phyloP scores from a whole-genome alignment of 2,888 invertebrate species.

The Helicoverpa assulta region DNA sequence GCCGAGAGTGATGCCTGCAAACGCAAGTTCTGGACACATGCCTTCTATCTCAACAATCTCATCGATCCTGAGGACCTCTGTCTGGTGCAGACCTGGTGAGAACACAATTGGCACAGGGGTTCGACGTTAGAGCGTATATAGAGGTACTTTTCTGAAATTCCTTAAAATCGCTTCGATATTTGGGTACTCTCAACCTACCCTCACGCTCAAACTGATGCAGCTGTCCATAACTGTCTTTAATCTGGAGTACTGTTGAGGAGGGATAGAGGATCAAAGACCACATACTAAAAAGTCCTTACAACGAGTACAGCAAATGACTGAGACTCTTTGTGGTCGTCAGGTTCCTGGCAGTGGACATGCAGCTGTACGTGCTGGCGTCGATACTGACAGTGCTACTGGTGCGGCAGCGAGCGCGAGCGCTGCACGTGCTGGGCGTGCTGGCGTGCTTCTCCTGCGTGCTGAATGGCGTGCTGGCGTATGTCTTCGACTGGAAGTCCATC shows the following conservation, averaged over 20 bases:
- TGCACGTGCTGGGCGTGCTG: conserved; percentile 64
- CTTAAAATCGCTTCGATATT: too few species aligned
- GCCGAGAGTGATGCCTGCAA: conserved; percentile 73
- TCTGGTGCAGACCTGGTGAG: conserved; percentile 79
- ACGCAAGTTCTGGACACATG: conserved; percentile 78
- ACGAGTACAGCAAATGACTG: too few species aligned
- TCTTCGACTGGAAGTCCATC: conserved; percentile 71
- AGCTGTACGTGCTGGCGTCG: conserved; percentile 72
- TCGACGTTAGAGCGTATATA: too few species aligned
- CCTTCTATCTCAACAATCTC: conserved; percentile 77
- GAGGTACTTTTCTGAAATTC: too few species aligned
- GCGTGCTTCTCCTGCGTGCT: conserved; percentile 57
- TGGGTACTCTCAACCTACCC: too few species aligned
- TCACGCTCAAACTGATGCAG: too few species aligned
- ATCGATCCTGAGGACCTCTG: conserved; percentile 74
- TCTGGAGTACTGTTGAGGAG: too few species aligned
- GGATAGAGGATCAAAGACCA: too few species aligned
- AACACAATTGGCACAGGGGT: too few species aligned
- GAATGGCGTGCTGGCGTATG: conserved; percentile 72
- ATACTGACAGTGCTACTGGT: conserved; percentile 68
- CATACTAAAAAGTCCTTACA: too few species aligned
- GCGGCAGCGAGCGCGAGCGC: conserved; percentile 56
- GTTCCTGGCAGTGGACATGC: conserved; percentile 82
- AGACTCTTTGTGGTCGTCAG: conserved; percentile 53
- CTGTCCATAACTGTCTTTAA: too few species aligned